Base-by-base conservation (phyloP, 2,797 vertebrate species). In the Karalla daura region DNA sequence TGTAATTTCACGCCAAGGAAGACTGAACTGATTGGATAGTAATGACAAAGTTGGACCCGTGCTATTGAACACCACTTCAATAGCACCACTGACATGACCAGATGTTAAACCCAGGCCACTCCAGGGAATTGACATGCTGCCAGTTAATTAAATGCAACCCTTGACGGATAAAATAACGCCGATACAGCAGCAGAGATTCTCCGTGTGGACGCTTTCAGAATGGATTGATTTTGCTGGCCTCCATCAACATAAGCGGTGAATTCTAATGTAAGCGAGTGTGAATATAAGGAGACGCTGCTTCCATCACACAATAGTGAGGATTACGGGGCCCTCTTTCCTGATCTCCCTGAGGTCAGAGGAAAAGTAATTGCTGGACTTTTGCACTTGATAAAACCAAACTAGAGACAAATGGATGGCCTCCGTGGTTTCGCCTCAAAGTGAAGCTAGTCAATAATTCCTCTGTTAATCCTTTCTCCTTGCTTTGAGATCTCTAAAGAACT, bases 311-410 rank as follows among this genome's bases (percentile, higher is more conserved):
- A 74, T 62, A 73, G 65, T 46, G 7, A 37, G 76, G 78, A 88
- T 86, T 84, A 87, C 74, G 52, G 64, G 80, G 36, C 64, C 70
- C 32, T 32, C 76, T 69, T 73, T 54, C 35, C 68, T 43, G 43
- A 72, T 75, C 70, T 88, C 73, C 78, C 79, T 37, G 3, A 53
- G 68, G 79, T 78, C 46, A 50, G 50, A 5, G 28, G 43, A 67
- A 81, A 85, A 78, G 78, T 74, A 85, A 88, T 81, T 81, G 76
- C 60, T 82, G 83, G 80, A 81, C 84, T 83, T 84, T 76, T 84
- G 63, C 58, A 71, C 78, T 81, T 68, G 78, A 84, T 70, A 78
- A 80, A 85, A 76, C 49, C 41, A 43, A 80, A 54, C 37, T 32
- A 6, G 47, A 86, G 66, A 87, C 74, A 80, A 87, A 86, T 71